Conservation (phyloP, 2,797 vertebrate genomes). For the Cryptoprocta ferox region DNA sequence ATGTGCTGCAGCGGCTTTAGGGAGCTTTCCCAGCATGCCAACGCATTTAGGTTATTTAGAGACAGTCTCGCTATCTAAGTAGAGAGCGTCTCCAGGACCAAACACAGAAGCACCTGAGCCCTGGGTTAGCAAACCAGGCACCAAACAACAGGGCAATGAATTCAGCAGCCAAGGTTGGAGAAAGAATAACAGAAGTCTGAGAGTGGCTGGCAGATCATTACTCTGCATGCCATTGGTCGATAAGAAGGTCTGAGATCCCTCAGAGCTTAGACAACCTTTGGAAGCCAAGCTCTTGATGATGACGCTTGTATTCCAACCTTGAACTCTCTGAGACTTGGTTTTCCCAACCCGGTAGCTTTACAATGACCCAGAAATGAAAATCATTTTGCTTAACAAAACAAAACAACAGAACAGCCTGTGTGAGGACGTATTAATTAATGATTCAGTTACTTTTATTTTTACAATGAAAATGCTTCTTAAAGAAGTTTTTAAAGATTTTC, state of each 20-base stretch:
- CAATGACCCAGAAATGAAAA: not conserved
- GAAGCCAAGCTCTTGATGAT: not conserved
- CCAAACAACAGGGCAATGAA: not conserved
- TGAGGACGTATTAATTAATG: not conserved
- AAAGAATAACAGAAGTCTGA: not conserved
- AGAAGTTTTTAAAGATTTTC: not conserved
- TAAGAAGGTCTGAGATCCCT: not conserved
- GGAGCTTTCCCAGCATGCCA: not conserved
- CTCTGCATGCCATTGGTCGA: not conserved
- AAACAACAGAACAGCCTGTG: not conserved
- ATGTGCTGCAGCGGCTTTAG: no score
- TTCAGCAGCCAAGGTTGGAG: not conserved
- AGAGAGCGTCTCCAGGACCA: not conserved
- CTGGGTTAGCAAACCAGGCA: not conserved
- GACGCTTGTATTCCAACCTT: not conserved
- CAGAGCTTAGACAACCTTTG: not conserved
- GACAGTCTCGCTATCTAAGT: not conserved
- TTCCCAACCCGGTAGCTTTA: not conserved
- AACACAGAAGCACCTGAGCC: not conserved
- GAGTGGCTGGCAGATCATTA: not conserved
- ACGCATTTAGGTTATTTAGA: not conserved
- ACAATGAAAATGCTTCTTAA: not conserved
- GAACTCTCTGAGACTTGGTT: not conserved
- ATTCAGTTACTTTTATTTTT: not conserved
- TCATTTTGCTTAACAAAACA: not conserved